Conservation (phyloP, 2,113 vertebrate genomes). For the Sceloporus tristichus region DNA sequence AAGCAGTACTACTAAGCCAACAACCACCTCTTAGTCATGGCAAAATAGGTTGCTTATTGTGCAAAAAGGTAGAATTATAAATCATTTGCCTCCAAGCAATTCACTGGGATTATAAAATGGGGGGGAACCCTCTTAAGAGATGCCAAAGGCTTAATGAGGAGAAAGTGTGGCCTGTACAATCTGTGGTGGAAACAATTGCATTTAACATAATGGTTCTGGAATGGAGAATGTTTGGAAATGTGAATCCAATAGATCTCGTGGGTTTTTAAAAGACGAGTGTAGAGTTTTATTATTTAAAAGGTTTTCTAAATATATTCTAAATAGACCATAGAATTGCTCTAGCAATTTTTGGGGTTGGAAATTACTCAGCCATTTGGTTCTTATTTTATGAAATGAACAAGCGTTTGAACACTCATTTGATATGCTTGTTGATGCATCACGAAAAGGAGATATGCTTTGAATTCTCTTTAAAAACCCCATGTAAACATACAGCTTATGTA, state of each 20-base stretch:
- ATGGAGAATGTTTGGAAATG: slow-evolving; percentile 72
- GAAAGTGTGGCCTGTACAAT: slow-evolving; percentile 13
- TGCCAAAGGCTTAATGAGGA: neutral
- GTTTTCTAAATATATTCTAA: slow-evolving; percentile 82
- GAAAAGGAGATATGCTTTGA: slow-evolving; percentile 85
- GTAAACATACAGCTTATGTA: slow-evolving; percentile 89
- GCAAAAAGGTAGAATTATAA: neutral
- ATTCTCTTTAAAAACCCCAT: slow-evolving; percentile 84
- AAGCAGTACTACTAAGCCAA: neutral
- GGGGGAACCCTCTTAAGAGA: accelerated
- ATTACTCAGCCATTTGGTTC: slow-evolving; percentile 84
- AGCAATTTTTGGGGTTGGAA: slow-evolving; percentile 74
- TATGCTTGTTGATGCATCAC: slow-evolving; percentile 85
- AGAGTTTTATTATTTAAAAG: slow-evolving; percentile 83
- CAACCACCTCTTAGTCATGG: neutral
- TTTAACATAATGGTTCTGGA: slow-evolving; percentile 34
- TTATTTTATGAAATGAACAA: slow-evolving; percentile 76
- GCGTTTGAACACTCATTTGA: slow-evolving; percentile 82
- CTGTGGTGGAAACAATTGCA: neutral
- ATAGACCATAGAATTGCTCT: slow-evolving; percentile 80
- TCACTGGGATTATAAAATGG: neutral
- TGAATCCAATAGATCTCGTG: slow-evolving; percentile 66
- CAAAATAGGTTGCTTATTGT: neutral
- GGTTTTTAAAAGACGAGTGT: slow-evolving; percentile 59
- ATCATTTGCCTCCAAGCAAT: neutral